phyloP scores from a whole-genome alignment of 2,797 vertebrate species.

The Brachyrhaphis roseni region DNA sequence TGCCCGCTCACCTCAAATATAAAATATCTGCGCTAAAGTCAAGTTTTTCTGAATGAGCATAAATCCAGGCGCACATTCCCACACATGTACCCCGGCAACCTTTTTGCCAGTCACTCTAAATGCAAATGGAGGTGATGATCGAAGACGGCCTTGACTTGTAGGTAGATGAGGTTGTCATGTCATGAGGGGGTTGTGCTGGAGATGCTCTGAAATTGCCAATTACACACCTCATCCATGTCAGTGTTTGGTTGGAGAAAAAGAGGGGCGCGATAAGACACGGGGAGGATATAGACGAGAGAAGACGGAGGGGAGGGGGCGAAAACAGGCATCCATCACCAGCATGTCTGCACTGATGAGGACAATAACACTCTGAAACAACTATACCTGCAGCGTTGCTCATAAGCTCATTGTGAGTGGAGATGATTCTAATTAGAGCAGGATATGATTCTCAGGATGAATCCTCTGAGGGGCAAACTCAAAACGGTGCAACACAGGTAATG shows the following conservation, averaged over 20 bases:
- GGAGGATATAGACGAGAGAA: not conserved
- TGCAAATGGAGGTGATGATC: slow-evolving; percentile 83
- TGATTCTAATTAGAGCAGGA: slow-evolving; percentile 54
- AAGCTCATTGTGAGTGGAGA: slow-evolving; percentile 37
- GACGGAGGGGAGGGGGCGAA: slow-evolving; percentile 11
- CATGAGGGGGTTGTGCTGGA: slow-evolving; percentile 59
- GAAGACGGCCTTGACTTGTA: slow-evolving; percentile 66
- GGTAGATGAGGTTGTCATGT: slow-evolving; percentile 86
- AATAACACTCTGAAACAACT: slow-evolving; percentile 18
- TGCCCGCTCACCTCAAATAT: slow-evolving; percentile 24
- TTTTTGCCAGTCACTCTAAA: slow-evolving; percentile 83
- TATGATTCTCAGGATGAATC: slow-evolving; percentile 38
- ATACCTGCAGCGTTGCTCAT: slow-evolving; percentile 34
- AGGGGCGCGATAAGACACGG: slow-evolving; percentile 8
- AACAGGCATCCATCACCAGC: slow-evolving; percentile 22
- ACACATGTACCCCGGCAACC: slow-evolving; percentile 18
- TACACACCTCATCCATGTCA: slow-evolving; percentile 74
- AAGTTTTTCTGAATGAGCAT: slow-evolving; percentile 34
- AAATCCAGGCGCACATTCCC: slow-evolving; percentile 17
- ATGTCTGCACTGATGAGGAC: slow-evolving; percentile 23
- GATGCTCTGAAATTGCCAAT: slow-evolving; percentile 85
- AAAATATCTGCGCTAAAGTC: slow-evolving; percentile 22
- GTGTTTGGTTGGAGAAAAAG: slow-evolving; percentile 31
- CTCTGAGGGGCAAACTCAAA: slow-evolving; percentile 44
- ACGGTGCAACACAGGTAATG: slow-evolving; percentile 43